A percentile compares a stretch with the other conserved stretches of the same genome.
Evolutionary conservation across 2,888 invertebrate genomes (phyloP).

Genomic region (Pterostichus madidus): DNA sequence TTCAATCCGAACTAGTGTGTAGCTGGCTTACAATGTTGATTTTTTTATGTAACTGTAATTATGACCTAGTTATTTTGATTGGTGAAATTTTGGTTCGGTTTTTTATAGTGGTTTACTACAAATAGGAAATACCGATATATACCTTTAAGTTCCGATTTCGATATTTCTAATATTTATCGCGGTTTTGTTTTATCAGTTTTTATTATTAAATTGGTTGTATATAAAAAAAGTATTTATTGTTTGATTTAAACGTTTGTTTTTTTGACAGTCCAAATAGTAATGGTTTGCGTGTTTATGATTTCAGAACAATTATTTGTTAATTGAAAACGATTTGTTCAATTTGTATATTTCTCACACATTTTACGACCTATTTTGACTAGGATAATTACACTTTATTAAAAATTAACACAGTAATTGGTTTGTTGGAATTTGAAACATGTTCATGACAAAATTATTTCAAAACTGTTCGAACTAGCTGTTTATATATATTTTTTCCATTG

Average conservation of each 20-base stretch:
- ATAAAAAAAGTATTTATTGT: too few relatives aligned
- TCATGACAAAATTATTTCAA: background rate
- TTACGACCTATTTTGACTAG: background rate
- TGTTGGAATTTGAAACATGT: background rate
- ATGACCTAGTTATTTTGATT: background rate
- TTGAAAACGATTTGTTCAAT: background rate
- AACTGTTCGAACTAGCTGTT: background rate
- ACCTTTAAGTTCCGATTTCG: background rate
- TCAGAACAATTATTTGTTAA: background rate
- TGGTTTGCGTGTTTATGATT: background rate
- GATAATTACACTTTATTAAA: constrained; percentile 31
- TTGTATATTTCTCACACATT: background rate
- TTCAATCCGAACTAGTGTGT: too few relatives aligned
- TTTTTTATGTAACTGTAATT: too few relatives aligned
- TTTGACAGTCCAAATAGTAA: background rate
- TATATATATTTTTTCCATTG: background rate
- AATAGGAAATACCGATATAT: too few relatives aligned
- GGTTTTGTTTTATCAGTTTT: background rate
- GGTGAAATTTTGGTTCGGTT: background rate
- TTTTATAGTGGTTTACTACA: background rate
- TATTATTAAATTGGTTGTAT: too few relatives aligned
- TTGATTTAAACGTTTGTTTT: too few relatives aligned
- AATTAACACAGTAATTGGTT: constrained; percentile 14
- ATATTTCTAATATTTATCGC: background rate
- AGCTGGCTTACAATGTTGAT: too few relatives aligned